phyloP scores from a whole-genome alignment of 2,797 vertebrate species.

The Hephaestus fuliginosus region DNA sequence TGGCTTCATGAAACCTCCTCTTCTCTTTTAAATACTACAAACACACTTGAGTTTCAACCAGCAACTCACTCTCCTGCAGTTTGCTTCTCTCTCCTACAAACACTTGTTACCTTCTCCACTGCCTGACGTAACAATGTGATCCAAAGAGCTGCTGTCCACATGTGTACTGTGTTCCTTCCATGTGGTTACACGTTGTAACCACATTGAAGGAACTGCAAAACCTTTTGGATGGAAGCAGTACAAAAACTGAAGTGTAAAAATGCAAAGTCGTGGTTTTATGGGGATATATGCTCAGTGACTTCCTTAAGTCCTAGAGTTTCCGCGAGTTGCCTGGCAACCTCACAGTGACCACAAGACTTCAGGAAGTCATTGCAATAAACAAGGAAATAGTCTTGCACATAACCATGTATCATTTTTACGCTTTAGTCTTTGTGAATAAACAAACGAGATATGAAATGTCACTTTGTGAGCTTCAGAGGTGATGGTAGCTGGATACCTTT shows the following conservation, averaged over 20 bases:
- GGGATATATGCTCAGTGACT: background rate
- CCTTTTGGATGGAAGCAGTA: background rate
- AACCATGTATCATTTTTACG: background rate
- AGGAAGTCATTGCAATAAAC: background rate
- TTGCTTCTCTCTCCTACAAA: background rate
- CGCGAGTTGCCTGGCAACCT: conserved; percentile 4
- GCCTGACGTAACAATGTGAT: background rate
- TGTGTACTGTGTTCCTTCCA: background rate
- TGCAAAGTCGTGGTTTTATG: background rate
- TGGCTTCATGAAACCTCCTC: background rate
- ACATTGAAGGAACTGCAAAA: background rate
- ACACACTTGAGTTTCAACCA: background rate
- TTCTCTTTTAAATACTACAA: background rate
- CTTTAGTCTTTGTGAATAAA: background rate
- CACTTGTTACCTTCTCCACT: background rate
- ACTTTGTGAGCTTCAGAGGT: background rate
- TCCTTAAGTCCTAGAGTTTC: conserved; percentile 1
- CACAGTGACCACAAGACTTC: conserved; percentile 13
- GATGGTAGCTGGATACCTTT: background rate
- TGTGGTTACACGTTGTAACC: too few relatives aligned
- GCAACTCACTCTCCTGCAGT: too few relatives aligned
- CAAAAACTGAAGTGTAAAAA: background rate
- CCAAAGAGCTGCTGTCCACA: background rate
- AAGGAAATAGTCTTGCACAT: background rate
- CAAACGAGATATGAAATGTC: background rate